Percentiles rank a stretch among this genome's conserved stretches.
phyloP scores from a whole-genome alignment of 2,888 invertebrate genomes.

The Torymus auratus region DNA sequence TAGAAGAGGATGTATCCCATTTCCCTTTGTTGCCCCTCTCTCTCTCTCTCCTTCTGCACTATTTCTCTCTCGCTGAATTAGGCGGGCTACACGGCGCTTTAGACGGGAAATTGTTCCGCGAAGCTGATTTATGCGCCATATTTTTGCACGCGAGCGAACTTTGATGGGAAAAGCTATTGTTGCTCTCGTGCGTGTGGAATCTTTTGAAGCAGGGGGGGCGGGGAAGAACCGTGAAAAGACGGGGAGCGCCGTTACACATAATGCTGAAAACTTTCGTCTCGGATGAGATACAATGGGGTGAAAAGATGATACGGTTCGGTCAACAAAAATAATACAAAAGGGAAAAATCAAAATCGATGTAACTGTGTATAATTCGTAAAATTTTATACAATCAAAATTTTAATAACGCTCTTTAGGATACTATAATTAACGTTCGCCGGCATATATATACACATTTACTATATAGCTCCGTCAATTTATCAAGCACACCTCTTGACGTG shows the following conservation, averaged over 20 bases:
- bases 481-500: neutral
- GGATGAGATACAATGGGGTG: neutral
- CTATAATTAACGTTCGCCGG: too few relatives aligned
- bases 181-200: conserved; percentile 6
- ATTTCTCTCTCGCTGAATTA: neutral
- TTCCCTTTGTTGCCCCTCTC: neutral
- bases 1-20: too few relatives aligned
- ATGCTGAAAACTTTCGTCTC: conserved; percentile 21
- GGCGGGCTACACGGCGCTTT: neutral
- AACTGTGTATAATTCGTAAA: too few relatives aligned
- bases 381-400: too few relatives aligned
- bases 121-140: conserved; percentile 40
- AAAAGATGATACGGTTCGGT: neutral
- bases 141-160: conserved; percentile 17
- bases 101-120: conserved; percentile 4
- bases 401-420: too few relatives aligned
- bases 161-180: conserved; percentile 41
- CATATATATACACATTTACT: too few relatives aligned
- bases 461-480: neutral
- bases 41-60: neutral
- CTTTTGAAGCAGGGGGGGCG: neutral
- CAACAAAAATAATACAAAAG: neutral
- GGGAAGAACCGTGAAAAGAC: neutral
- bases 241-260: neutral
- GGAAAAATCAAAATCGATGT: too few relatives aligned